Percentiles rank a stretch among this genome's conserved stretches.
Conservation (phyloP, 1,140 invertebrate species). For the Mamestra configurata region DNA sequence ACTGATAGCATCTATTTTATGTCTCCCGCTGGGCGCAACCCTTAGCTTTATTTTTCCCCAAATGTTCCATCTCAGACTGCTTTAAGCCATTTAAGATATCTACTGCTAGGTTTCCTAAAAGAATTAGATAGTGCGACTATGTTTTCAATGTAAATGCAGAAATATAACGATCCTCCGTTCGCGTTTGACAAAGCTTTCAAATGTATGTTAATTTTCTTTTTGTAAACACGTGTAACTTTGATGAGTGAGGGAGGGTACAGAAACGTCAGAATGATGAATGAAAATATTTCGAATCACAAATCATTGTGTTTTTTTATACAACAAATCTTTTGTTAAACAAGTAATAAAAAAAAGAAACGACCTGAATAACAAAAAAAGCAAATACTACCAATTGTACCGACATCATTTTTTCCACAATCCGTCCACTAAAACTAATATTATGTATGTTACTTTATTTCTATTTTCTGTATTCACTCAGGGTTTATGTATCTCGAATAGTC, state of each 20-base stretch:
- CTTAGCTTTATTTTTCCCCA: neutral
- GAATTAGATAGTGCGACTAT: too few species aligned
- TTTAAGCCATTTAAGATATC: constrained; percentile 3
- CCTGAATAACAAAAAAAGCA: constrained; percentile 46
- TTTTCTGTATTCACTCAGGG: constrained; percentile 87
- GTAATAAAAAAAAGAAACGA: neutral
- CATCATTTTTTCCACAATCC: constrained; percentile 76
- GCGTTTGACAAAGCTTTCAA: too few species aligned
- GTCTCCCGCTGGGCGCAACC: constrained; percentile 26
- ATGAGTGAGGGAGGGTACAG: neutral
- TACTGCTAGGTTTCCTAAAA: too few species aligned
- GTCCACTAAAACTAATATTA: constrained; percentile 82
- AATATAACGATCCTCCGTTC: too few species aligned
- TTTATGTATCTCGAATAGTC: constrained; percentile 88
- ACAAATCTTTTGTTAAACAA: constrained; percentile 10
- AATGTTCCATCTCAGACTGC: neutral
- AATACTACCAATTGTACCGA: constrained; percentile 46
- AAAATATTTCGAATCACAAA: neutral
- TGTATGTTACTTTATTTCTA: constrained; percentile 87
- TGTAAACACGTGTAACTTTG: neutral
- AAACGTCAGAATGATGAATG: neutral
- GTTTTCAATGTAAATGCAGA: too few species aligned
- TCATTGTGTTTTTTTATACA: neutral
- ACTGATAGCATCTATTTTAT: constrained; percentile 34
- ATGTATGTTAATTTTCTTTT: too few species aligned